A percentile compares a stretch with the other conserved stretches of the same genome.
phyloP scores from a whole-genome alignment of 2,888 invertebrate genomes.

The Acleris laterana region DNA sequence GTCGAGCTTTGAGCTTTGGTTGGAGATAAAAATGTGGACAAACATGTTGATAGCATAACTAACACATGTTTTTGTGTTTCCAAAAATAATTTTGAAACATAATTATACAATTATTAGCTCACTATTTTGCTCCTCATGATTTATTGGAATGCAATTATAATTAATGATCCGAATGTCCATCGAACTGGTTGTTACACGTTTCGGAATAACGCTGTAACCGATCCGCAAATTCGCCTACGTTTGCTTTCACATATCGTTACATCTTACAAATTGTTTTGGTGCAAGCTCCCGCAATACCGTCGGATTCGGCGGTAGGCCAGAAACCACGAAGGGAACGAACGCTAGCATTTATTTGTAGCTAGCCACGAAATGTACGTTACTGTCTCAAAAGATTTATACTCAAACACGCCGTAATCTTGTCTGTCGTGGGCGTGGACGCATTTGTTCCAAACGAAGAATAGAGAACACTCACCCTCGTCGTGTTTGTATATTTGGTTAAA shows the following conservation, averaged over 20 bases:
- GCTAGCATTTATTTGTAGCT: conserved; percentile 72
- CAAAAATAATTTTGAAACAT: background rate
- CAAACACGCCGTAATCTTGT: conserved; percentile 78
- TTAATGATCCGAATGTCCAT: background rate
- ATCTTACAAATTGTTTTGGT: conserved; percentile 50
- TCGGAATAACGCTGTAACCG: background rate
- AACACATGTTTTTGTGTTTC: background rate
- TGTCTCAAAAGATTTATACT: conserved; percentile 78
- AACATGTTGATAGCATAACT: conserved; percentile 6
- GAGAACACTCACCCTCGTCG: conserved; percentile 59
- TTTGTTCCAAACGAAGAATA: conserved; percentile 64
- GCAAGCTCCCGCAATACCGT: conserved; percentile 47
- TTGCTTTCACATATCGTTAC: conserved; percentile 25
- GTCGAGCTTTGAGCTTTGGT: conserved; percentile 52
- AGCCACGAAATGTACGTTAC: conserved; percentile 73
- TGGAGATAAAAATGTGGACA: conserved; percentile 49
- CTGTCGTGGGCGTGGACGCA: conserved; percentile 76
- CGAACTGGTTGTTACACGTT: background rate
- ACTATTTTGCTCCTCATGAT: too few species aligned
- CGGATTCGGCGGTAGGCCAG: conserved; percentile 54
- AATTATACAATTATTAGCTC: too few species aligned
- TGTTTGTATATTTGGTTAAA: conserved; percentile 69
- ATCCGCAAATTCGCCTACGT: conserved; percentile 1
- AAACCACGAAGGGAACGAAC: conserved; percentile 59
- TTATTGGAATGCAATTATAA: too few species aligned